Conservation (phyloP, 2,113 vertebrate genomes). For the Rana temporaria region DNA sequence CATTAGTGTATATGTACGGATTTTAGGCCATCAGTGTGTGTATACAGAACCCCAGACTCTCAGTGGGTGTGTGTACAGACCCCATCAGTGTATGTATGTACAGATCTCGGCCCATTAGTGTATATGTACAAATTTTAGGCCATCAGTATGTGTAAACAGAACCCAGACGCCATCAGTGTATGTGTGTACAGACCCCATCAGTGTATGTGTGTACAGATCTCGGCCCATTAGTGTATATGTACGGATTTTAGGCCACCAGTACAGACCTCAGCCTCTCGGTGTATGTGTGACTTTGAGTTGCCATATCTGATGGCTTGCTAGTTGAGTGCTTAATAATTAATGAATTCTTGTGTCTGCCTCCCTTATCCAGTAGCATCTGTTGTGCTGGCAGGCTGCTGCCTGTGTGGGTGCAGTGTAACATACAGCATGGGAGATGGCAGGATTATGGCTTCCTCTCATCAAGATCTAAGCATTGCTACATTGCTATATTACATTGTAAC, state of each 20-base stretch:
- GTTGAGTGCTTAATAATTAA: constrained; percentile 40
- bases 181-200: neutral
- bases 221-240: too few relatives aligned
- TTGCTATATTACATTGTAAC: too few relatives aligned
- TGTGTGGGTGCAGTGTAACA: constrained; percentile 3
- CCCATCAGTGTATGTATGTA: neutral
- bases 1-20: too few relatives aligned
- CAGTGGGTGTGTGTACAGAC: neutral
- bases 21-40: too few relatives aligned
- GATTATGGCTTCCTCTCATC: constrained; percentile 8
- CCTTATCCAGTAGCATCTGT: constrained; percentile 37
- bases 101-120: neutral
- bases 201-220: neutral
- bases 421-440: neutral
- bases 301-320: constrained; percentile 12
- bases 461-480: too few relatives aligned
- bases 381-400: neutral
- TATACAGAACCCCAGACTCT: too few relatives aligned
- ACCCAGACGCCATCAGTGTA: too few relatives aligned
- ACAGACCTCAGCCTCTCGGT: too few relatives aligned
- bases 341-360: constrained; percentile 8
- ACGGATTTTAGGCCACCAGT: too few relatives aligned
- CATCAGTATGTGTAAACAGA: too few relatives aligned
- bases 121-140: too few relatives aligned
- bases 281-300: neutral